Conservation (phyloP, 2,888 invertebrate genomes). For the Dynastes maya region DNA sequence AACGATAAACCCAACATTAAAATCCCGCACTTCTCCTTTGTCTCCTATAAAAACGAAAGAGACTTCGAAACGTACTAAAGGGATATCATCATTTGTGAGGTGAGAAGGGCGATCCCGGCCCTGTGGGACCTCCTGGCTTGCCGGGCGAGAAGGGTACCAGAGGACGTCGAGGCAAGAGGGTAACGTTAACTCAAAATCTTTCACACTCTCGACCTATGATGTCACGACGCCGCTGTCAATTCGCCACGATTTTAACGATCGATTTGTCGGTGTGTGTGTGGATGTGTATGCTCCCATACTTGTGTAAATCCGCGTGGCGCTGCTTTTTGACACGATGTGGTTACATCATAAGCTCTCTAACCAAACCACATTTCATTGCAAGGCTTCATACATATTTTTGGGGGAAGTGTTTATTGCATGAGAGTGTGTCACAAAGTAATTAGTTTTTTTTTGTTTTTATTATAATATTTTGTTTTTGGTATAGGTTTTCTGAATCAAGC, state of each 20-base stretch:
- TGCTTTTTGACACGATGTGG: constrained; percentile 13
- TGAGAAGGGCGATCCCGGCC: constrained; percentile 86
- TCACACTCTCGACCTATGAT: constrained; percentile 35
- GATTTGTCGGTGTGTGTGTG: background rate
- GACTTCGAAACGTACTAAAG: constrained; percentile 31
- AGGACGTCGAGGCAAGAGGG: constrained; percentile 95
- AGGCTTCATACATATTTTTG: constrained; percentile 65
- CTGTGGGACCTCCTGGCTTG: constrained; percentile 82
- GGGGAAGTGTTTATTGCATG: constrained; percentile 52
- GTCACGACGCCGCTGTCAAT: constrained; percentile 39
- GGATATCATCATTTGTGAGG: constrained; percentile 76
- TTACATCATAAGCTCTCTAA: constrained; percentile 56
- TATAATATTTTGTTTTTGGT: background rate
- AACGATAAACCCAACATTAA: background rate
- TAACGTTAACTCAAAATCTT: constrained; percentile 73
- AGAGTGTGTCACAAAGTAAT: background rate
- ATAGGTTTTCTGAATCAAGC: background rate
- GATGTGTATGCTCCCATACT: background rate
- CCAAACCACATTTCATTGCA: constrained; percentile 66
- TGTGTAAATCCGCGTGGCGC: background rate
- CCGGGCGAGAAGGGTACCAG: constrained; percentile 92
- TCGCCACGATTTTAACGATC: constrained; percentile 47
- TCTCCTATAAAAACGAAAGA: background rate
- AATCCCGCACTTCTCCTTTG: background rate
- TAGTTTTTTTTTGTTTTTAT: constrained; percentile 2